Evolutionary conservation across 2,888 invertebrate species (phyloP), one percentile per base, ranked within the genome.

Genomic region (Lasioglossum leucozonium): DNA sequence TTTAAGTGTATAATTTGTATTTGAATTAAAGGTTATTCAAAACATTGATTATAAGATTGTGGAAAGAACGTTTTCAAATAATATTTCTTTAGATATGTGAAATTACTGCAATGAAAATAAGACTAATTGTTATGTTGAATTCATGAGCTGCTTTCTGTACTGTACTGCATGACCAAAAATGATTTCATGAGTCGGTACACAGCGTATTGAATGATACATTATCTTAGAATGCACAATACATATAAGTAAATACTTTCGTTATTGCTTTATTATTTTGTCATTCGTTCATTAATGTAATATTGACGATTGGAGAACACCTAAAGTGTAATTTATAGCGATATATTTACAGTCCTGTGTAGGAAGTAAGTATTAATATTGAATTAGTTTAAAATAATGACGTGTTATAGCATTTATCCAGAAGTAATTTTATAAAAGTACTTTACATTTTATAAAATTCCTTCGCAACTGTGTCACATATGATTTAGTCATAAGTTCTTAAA

Each of bases 391-490:
- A 62, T 55, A 47, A 69, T 42, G 2, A 47, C 10, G 22, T 84
- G 72, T 69, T 71, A 72, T 58, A 81, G 84, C 84, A 88, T 88
- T 87, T 86, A 85, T 72, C 47, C n/a, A 16, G 26, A 80, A 72
- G 58, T 78, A 77, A 83, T 83, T 87, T 83, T 87, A 69, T 87
- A 83, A 83, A 83, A 44, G 62, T 72, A 40, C 11, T 69, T 5
- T 69, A 40, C 69, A 51, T 86, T 47, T 81, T 72, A 82, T 55
- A 69, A 87, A 77, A 26, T 51, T 62, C 55, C 11, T 78, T 78
- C 44, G 62, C 26, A 58, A 62, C n/a, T 81, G 47, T 87, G 76
- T 79, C 71, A 69, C 51, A 73, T 72, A 69, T n/a, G n/a, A 69
- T 72, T 37, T 82, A 82, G 62, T 72, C 2, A 78, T 86, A 82